Evolutionary conservation across 2,797 vertebrate genomes (phyloP), one percentile per base, ranked within the genome.

Genomic region (Pristis pectinata): DNA sequence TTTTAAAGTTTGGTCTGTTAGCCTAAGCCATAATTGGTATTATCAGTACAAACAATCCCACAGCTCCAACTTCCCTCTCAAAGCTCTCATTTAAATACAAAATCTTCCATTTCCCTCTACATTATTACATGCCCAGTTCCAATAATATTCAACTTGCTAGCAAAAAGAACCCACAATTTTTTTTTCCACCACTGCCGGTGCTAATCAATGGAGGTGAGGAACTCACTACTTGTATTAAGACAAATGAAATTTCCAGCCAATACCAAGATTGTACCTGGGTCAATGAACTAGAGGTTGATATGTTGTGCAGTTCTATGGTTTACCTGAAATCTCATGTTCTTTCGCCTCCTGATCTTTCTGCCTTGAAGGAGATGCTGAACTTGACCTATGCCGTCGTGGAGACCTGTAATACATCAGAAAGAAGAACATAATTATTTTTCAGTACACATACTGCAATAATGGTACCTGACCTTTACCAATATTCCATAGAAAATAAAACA

Each of bases 301-400:
- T 4, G 24, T 2, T 8, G 24, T 17, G 6, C 44, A 59, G 6
- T 10, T 34, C 1, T 41, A 41, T 22, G 37, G 59, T 19, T 37
- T 95, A 99, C 99, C 98, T 74, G 98, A 98, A 95, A 99, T 99
- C 96, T 98, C 97, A 94, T 98, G 97, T 94, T 98, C 97, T 95
- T 99, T 99, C 0, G 95, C 95, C 67, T 97, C 96, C 82, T 97
- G 76, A 77, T 99, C 98, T 82, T 99, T 99, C 93, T 97, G 97
- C 79, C 98, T 97, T 0, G 17, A 22, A 0, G 99, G 98, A 6
- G 99, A 99, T 2, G 96, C 96, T 3, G 99, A 99, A 91, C 97
- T 97, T 34, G 99, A 99, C 76, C 98, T 98, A 95, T 97, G 98
- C 27, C 98, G 97, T 79, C 98, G 97, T 2, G 98, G 98, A 30